Conservation (phyloP, 2,113 vertebrate genomes). For the Neofelis nebulosa region DNA sequence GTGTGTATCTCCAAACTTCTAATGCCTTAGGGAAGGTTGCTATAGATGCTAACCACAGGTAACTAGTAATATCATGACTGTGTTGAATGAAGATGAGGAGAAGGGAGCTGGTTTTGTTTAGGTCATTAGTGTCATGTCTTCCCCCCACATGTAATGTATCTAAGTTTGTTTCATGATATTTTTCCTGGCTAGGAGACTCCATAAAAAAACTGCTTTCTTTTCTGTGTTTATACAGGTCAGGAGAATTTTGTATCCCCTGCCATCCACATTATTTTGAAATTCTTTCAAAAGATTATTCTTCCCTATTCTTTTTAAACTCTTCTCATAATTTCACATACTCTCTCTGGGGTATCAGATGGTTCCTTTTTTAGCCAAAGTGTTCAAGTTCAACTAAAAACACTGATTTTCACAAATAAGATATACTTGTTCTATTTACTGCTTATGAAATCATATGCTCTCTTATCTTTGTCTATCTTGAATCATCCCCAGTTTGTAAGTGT, state of each 20-base stretch:
- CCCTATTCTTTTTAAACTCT: neutral
- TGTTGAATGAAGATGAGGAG: neutral
- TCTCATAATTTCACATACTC: constrained; percentile 12
- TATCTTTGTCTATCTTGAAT: neutral
- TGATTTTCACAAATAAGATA: constrained; percentile 60
- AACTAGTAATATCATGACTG: neutral
- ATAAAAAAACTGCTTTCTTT: neutral
- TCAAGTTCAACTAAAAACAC: constrained; percentile 46
- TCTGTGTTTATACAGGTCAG: neutral
- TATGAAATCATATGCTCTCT: constrained; percentile 10
- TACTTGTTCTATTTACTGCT: neutral
- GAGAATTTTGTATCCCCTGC: neutral
- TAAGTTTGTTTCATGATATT: neutral
- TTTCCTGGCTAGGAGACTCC: neutral
- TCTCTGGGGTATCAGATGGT: constrained; percentile 39
- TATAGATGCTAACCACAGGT: neutral
- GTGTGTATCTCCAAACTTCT: neutral
- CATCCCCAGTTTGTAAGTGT: neutral
- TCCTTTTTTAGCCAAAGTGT: constrained; percentile 1
- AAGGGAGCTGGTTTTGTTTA: neutral
- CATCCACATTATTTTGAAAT: constrained; percentile 45
- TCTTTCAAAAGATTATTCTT: constrained; percentile 42
- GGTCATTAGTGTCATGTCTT: neutral
- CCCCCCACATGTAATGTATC: neutral
- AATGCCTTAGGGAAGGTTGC: neutral